Evolutionary conservation across 2,113 vertebrate species (phyloP).

Genomic region (Sinocyclocheilus maitianheensis): DNA sequence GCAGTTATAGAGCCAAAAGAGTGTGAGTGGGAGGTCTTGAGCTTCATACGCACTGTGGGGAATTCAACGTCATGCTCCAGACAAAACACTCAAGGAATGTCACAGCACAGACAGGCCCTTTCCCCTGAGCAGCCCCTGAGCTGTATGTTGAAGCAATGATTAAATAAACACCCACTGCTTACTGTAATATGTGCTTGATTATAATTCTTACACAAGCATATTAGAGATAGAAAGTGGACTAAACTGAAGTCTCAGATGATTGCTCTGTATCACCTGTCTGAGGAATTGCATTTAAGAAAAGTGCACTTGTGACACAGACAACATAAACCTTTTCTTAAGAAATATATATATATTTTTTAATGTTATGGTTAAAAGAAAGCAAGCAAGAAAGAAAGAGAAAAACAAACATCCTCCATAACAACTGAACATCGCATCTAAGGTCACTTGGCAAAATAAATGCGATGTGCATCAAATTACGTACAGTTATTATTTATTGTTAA

Average conservation of each 20-base stretch:
- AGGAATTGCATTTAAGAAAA: background rate
- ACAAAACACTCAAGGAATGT: conserved; percentile 45
- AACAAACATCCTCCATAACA: background rate
- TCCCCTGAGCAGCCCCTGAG: conserved; percentile 26
- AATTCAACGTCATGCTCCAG: conserved; percentile 32
- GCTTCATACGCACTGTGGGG: conserved; percentile 1
- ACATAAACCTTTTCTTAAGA: background rate
- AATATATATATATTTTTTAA: background rate
- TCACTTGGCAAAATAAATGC: background rate
- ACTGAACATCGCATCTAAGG: background rate
- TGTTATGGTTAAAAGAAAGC: no score
- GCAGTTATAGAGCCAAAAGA: background rate
- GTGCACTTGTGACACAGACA: background rate
- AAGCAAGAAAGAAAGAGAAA: no score
- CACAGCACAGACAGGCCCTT: conserved; percentile 20
- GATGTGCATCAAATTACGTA: background rate
- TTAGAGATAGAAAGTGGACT: conserved; percentile 41
- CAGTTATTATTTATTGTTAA: background rate
- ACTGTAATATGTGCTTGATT: conserved; percentile 32
- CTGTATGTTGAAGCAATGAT: conserved; percentile 50
- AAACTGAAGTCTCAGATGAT: conserved; percentile 23
- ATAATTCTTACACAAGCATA: conserved; percentile 42
- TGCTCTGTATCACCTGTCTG: background rate
- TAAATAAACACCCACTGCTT: conserved; percentile 52
- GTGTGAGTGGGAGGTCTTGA: conserved; percentile 28